Evolutionary conservation across 2,888 invertebrate species (phyloP).

Genomic region (Meloe dianella): DNA sequence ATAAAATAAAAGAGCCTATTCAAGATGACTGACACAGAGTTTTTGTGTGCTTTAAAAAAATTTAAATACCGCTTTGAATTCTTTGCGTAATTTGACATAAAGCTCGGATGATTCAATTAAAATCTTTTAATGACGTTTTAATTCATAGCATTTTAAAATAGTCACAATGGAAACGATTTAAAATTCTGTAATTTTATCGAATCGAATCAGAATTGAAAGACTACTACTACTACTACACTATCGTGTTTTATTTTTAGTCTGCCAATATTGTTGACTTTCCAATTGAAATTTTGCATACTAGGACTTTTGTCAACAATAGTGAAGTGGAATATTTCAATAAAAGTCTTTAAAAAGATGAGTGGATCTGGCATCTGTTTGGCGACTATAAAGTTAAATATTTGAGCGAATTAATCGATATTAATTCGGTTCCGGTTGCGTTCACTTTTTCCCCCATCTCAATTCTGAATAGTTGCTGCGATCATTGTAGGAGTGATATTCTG

Average conservation of each 20-base stretch:
- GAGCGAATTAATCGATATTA: slow-evolving; percentile 1
- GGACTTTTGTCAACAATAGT: background rate
- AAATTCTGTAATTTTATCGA: background rate
- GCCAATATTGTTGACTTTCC: background rate
- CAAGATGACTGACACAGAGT: background rate
- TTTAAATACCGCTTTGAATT: background rate
- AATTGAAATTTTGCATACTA: background rate
- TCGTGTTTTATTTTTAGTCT: too few species aligned
- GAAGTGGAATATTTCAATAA: too few species aligned
- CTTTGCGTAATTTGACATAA: background rate
- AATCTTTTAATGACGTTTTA: background rate
- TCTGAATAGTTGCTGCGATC: too few species aligned
- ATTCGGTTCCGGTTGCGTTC: too few species aligned
- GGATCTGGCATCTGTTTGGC: too few species aligned
- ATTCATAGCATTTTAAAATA: background rate
- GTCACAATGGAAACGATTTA: background rate
- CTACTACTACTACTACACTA: too few species aligned
- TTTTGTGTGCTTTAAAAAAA: background rate
- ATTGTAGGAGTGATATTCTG: slow-evolving; percentile 19
- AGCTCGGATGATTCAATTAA: background rate
- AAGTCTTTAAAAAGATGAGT: too few species aligned
- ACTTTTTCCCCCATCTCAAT: too few species aligned
- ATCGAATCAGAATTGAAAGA: background rate
- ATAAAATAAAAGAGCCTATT: background rate
- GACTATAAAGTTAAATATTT: background rate